Evolutionary conservation across 2,113 vertebrate genomes (phyloP).

Genomic region (Elephas maximus): DNA sequence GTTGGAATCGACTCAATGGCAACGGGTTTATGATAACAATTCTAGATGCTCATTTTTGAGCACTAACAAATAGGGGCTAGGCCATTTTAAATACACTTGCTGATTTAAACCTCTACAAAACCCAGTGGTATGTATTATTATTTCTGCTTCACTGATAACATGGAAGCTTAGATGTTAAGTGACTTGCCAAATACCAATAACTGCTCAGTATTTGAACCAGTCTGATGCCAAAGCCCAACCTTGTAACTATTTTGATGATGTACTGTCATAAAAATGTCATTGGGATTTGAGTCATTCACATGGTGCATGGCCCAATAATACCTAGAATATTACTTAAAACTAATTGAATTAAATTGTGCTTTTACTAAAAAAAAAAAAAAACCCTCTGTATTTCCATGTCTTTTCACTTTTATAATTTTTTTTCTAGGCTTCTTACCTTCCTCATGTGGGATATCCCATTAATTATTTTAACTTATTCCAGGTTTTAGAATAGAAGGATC

Average conservation of each 20-base stretch:
- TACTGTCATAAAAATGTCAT: not conserved
- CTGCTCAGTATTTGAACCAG: not conserved
- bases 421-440: not conserved
- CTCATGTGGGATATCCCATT: not conserved
- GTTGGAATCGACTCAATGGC: no score
- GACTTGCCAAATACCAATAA: not conserved
- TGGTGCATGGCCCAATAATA: not conserved
- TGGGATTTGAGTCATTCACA: not conserved
- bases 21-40: no score
- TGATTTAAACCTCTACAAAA: not conserved
- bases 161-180: not conserved
- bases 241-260: not conserved
- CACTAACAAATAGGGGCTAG: not conserved
- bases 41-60: not conserved
- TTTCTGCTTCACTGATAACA: not conserved
- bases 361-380: not conserved
- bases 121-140: not conserved
- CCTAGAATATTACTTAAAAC: not conserved
- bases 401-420: slow-evolving; percentile 2
- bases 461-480: not conserved
- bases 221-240: not conserved
- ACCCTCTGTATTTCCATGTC: not conserved
- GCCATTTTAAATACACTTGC: not conserved
- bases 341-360: not conserved
- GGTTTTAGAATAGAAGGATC: not conserved